Evolutionary conservation across 2,888 invertebrate genomes (phyloP).

Genomic region (Yponomeuta plumbellus): DNA sequence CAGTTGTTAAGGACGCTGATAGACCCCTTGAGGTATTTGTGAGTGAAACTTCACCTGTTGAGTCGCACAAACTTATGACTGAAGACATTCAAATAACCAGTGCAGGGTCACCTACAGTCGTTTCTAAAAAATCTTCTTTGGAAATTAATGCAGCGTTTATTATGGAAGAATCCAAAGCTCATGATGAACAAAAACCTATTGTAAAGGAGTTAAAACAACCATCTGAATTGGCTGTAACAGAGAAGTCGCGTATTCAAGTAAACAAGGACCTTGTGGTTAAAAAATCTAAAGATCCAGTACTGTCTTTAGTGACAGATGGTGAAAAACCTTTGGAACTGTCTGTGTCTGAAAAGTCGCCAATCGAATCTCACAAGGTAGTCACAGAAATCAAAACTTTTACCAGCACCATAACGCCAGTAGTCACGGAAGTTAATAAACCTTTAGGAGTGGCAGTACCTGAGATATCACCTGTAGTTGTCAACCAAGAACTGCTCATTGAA

Average conservation of each 20-base stretch:
- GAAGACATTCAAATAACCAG: background rate
- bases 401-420: background rate
- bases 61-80: background rate
- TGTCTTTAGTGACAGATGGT: background rate
- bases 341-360: background rate
- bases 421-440: background rate
- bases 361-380: background rate
- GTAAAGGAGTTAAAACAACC: background rate
- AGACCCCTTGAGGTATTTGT: background rate
- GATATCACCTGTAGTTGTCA: background rate
- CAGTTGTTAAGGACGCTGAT: background rate
- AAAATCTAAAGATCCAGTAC: background rate
- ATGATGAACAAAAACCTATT: background rate
- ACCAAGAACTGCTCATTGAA: slow-evolving; percentile 3
- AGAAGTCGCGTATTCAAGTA: background rate
- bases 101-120: background rate
- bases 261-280: background rate
- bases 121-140: background rate
- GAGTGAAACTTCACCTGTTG: background rate
- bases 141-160: background rate
- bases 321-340: background rate
- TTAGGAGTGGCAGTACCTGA: background rate
- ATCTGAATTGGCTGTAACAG: background rate
- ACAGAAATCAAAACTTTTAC: background rate
- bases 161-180: background rate